Base-by-base conservation (phyloP, 2,888 invertebrate genomes). In the Ceraclea dissimilis region DNA sequence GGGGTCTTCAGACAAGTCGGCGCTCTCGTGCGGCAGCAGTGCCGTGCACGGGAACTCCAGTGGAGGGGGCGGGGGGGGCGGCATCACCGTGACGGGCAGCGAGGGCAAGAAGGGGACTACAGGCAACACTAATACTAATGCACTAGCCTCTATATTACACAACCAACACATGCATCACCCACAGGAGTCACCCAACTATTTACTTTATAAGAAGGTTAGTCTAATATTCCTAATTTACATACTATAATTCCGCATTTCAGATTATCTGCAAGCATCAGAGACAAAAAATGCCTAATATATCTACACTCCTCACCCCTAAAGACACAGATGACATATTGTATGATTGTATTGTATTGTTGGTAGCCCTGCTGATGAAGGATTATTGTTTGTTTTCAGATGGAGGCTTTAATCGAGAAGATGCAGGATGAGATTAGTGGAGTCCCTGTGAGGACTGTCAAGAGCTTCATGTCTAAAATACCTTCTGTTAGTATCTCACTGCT, bases 391-490 rank as follows among this genome's bases (percentile, higher is more conserved):
- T 80, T 79, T 4, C 73, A 97, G 96, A 97, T 97, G 94, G 97
- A 97, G 70, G 80, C 85, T 16, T 89, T 97, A 46, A 85, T 98
- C 22, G 94, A 95, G 68, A 87, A 86, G 72, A 98, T 98, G 97
- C 93, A 96, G 72, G 93, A 95, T 66, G 96, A 96, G 72, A 82
- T 79, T 57, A 83, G 84, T 0, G 99, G 99, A 0, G 95, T 99
- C 2, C 93, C 96, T 1, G 97, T 99, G 17, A 84, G 89, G 64
- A 99, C 98, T 0, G 98, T 99, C 34, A 99, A 99, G 79, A 96
- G 93, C 67, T 98, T 99, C 73, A 93, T 98, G 90, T 91, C 95
- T 52, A 98, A 98, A 77, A 96, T 98, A 67, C 99, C 99, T 34
- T 97, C 97, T 54, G 98, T 93, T 13, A 57, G 50, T 50, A 10